Conservation (phyloP, 1,140 invertebrate genomes). For the Heliconius eleuchia region DNA sequence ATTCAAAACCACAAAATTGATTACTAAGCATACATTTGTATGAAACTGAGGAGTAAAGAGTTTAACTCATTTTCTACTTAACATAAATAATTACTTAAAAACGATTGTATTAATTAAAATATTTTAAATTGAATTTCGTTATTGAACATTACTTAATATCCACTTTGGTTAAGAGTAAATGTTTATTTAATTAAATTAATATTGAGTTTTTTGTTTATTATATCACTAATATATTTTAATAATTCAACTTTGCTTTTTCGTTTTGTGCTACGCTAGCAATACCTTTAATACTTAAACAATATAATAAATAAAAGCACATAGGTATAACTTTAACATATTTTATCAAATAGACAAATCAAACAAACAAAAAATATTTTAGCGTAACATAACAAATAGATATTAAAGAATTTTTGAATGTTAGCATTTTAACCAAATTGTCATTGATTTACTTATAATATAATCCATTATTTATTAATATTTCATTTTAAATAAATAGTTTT, state of each 20-base stretch:
- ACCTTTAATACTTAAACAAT: not conserved
- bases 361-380: too few species aligned
- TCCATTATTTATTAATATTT: too few species aligned
- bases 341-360: too few species aligned
- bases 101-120: not conserved
- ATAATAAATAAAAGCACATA: too few species aligned
- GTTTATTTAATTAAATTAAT: not conserved
- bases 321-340: too few species aligned
- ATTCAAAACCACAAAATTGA: not conserved
- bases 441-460: too few species aligned
- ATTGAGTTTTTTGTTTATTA: not conserved
- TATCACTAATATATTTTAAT: not conserved
- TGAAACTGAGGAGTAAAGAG: not conserved
- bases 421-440: too few species aligned
- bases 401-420: too few species aligned
- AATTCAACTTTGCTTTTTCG: not conserved
- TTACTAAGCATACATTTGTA: not conserved
- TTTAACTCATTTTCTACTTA: conserved; percentile 12
- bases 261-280: not conserved
- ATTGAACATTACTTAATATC: not conserved
- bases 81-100: conserved; percentile 1
- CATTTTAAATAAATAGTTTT: too few species aligned
- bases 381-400: too few species aligned
- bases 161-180: not conserved
- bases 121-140: not conserved